Evolutionary conservation across 2,888 invertebrate species (phyloP).

Genomic region (Neoascia interrupta): DNA sequence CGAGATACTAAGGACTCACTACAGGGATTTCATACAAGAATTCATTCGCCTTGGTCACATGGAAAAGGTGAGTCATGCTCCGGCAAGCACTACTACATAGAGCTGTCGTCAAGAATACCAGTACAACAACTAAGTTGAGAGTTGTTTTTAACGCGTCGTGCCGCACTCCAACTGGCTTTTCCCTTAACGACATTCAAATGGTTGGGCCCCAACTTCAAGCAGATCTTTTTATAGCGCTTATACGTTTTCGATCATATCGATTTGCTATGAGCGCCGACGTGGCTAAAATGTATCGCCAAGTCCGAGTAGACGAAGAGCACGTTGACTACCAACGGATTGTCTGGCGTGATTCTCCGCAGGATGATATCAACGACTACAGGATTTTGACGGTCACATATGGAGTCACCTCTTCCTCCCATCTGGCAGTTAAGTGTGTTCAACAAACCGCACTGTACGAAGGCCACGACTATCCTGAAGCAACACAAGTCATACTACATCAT

Average conservation of each 20-base stretch:
- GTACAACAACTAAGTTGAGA: slow-evolving; percentile 22
- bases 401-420: neutral
- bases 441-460: neutral
- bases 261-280: neutral
- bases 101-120: too few species aligned
- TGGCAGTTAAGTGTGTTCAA: neutral
- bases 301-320: slow-evolving; percentile 8
- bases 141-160: slow-evolving; percentile 35
- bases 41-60: slow-evolving; percentile 3
- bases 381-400: slow-evolving; percentile 3
- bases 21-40: slow-evolving; percentile 23
- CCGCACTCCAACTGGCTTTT: too few species aligned
- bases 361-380: too few species aligned
- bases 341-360: too few species aligned
- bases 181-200: too few species aligned
- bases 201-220: neutral
- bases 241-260: neutral
- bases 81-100: slow-evolving; percentile 26
- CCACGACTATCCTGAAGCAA: neutral
- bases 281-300: neutral
- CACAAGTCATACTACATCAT: neutral
- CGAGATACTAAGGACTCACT: neutral
- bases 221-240: neutral
- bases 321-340: too few species aligned
- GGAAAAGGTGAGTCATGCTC: neutral